Base-by-base conservation (phyloP, 1,140 invertebrate species). In the Paracyclopina nana region DNA sequence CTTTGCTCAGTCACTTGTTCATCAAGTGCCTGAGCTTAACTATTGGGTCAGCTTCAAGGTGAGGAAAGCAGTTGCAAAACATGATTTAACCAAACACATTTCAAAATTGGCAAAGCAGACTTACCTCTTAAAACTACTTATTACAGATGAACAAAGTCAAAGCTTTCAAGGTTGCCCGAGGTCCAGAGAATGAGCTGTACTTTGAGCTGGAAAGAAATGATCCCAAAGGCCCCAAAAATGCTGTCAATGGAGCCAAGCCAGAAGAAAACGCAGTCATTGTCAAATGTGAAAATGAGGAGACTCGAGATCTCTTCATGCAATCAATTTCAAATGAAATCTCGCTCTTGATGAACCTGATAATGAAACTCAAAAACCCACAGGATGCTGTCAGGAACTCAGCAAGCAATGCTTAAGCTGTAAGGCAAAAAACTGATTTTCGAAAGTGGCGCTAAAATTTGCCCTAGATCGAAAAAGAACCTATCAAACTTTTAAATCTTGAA, bases 361-460 rank as follows among this genome's bases (percentile, higher is more conserved):
- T 57, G 52, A 24, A 22, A 26, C 25, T 22, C n/a, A 31, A 57
- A 28, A 54, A 55, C 41, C 44, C 53, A 16, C 30, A 12, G 45
- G n/a, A n/a, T n/a, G n/a, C n/a, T n/a, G n/a, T n/a, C n/a, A n/a
- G n/a, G n/a, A n/a, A n/a, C n/a, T n/a, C n/a, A n/a, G n/a, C n/a
- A n/a, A n/a, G n/a, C n/a, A n/a, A n/a, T n/a, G n/a, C n/a, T n/a
- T n/a, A n/a, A n/a, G n/a, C n/a, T n/a, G n/a, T n/a, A n/a, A n/a
- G n/a, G n/a, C n/a, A n/a, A n/a, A n/a, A n/a, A n/a, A n/a, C n/a
- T n/a, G n/a, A n/a, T n/a, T n/a, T n/a, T n/a, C n/a, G n/a, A n/a
- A n/a, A n/a, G n/a, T n/a, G n/a, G n/a, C n/a, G n/a, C n/a, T n/a
- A n/a, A n/a, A n/a, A n/a, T n/a, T n/a, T n/a, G n/a, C n/a, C n/a